Percentiles rank a stretch among this genome's conserved stretches.
Evolutionary conservation across 2,113 vertebrate species (phyloP).

Genomic region (Triplophysa siluroides): DNA sequence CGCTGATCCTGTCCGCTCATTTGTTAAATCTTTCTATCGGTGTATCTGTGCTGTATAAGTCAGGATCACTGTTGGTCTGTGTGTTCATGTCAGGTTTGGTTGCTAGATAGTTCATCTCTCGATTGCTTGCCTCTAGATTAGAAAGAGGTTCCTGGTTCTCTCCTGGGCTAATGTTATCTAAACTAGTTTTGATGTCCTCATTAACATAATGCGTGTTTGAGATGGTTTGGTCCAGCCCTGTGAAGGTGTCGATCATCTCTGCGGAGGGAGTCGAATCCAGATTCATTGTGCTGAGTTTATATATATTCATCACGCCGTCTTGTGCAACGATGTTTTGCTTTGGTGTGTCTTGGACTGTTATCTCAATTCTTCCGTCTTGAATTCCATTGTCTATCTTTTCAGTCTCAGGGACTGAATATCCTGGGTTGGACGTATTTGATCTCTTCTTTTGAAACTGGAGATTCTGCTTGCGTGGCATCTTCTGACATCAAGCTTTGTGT

Average conservation of each 20-base stretch:
- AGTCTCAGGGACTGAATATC: neutral
- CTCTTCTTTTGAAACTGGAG: neutral
- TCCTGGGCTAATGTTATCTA: slow-evolving; percentile 25
- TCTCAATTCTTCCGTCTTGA: slow-evolving; percentile 1
- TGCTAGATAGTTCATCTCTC: neutral
- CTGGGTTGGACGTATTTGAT: neutral
- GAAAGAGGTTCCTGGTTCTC: neutral
- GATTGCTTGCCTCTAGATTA: neutral
- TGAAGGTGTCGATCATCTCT: no score
- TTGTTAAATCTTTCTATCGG: neutral
- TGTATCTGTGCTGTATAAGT: neutral
- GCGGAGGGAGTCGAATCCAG: neutral
- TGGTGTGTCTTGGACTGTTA: neutral
- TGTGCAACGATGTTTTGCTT: neutral
- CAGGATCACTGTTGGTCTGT: neutral
- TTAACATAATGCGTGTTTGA: neutral
- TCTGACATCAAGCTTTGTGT: neutral
- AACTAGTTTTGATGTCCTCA: slow-evolving; percentile 25
- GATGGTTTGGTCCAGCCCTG: neutral
- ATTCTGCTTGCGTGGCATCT: slow-evolving; percentile 15
- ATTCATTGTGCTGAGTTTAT: neutral
- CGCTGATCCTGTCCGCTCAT: no score
- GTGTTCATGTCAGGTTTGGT: neutral
- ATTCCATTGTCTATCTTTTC: neutral
- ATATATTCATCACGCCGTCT: neutral